Conservation (phyloP, 2,113 vertebrate genomes). For the Dicaeum eximium region DNA sequence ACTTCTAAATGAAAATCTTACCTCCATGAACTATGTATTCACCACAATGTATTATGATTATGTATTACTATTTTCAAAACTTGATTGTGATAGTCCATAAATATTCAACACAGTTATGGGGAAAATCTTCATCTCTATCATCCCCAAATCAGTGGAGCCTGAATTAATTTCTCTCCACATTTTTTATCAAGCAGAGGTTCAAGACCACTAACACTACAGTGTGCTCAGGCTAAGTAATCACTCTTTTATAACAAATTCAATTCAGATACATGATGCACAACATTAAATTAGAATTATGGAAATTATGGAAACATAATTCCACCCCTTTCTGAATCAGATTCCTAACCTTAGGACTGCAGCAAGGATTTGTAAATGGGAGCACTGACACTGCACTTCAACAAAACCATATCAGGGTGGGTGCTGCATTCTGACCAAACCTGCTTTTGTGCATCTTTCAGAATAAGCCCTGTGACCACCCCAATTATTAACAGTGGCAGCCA, state of each 20-base stretch:
- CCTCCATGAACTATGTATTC: background rate
- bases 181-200: background rate
- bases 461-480: background rate
- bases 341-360: background rate
- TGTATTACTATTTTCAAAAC: background rate
- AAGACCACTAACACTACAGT: background rate
- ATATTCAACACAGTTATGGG: background rate
- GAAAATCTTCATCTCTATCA: background rate
- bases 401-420: background rate
- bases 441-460: background rate
- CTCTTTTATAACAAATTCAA: background rate
- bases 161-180: background rate
- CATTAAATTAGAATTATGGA: background rate
- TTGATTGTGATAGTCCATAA: background rate
- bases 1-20: background rate
- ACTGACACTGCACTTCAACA: background rate
- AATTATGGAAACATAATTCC: background rate
- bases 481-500: background rate
- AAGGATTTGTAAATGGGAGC: background rate
- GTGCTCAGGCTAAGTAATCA: background rate
- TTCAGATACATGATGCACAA: background rate
- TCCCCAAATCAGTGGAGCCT: background rate
- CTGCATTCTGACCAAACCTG: background rate
- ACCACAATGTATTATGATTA: background rate
- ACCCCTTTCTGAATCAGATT: background rate